phyloP scores from a whole-genome alignment of 1,140 invertebrate species.

The Mya arenaria region DNA sequence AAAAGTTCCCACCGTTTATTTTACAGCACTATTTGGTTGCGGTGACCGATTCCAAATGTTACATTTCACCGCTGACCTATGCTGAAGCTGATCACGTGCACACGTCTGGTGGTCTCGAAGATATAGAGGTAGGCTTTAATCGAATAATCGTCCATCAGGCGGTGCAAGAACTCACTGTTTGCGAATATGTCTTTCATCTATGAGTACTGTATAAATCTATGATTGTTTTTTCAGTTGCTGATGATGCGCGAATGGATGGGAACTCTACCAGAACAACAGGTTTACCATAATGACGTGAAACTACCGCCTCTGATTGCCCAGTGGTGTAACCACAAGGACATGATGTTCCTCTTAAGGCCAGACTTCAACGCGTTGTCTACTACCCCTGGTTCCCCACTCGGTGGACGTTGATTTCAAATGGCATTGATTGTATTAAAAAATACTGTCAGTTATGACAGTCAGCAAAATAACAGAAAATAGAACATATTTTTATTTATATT shows the following conservation, averaged over 20 bases:
- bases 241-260: slow-evolving; percentile 24
- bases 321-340: not conserved
- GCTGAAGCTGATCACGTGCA: slow-evolving; percentile 27
- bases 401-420: too few species aligned
- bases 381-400: too few species aligned
- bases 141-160: not conserved
- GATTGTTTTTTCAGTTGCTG: not conserved
- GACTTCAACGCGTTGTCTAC: too few species aligned
- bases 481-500: too few species aligned
- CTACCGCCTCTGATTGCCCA: not conserved
- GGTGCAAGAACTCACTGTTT: not conserved
- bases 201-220: not conserved
- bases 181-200: not conserved
- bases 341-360: not conserved
- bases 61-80: not conserved
- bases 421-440: too few species aligned
- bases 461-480: too few species aligned
- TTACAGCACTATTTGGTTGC: slow-evolving; percentile 43
- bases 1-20: not conserved
- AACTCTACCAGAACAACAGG: not conserved
- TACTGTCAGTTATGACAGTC: too few species aligned
- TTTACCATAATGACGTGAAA: not conserved
- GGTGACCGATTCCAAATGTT: not conserved
- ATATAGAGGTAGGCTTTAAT: slow-evolving; percentile 13
- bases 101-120: slow-evolving; percentile 10